phyloP scores from a whole-genome alignment of 1,140 invertebrate species.

The Battus philenor region DNA sequence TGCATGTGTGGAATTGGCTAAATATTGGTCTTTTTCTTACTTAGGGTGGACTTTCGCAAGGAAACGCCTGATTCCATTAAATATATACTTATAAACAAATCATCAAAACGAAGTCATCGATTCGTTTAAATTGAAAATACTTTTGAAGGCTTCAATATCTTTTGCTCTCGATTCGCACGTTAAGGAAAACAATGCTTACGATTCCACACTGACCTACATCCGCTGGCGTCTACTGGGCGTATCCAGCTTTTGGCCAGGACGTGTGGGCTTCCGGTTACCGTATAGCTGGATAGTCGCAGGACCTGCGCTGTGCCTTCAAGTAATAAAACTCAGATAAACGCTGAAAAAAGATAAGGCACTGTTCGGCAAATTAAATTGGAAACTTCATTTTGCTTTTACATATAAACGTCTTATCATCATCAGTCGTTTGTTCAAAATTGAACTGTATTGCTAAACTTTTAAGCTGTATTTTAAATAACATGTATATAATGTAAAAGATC shows the following conservation, averaged over 20 bases:
- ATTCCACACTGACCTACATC: constrained; percentile 8
- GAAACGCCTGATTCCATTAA: no score
- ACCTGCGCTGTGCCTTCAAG: no score
- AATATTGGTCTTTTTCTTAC: no score
- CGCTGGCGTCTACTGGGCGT: neutral
- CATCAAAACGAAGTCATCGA: no score
- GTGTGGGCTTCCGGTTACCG: no score
- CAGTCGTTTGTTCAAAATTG: constrained; percentile 1
- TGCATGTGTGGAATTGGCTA: no score
- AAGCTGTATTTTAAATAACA: constrained; percentile 16
- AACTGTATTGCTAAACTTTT: constrained; percentile 7
- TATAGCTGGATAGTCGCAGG: no score
- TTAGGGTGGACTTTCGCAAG: no score
- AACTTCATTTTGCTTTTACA: constrained; percentile 35
- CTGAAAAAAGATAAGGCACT: constrained; percentile 60
- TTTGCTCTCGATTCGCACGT: constrained; percentile 5
- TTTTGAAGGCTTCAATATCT: no score
- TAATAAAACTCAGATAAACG: constrained; percentile 68
- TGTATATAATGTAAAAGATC: constrained; percentile 18
- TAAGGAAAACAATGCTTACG: constrained; percentile 6
- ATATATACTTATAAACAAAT: no score
- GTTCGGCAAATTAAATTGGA: constrained; percentile 70
- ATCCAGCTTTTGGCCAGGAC: no score
- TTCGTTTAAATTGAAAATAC: no score
- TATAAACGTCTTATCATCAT: constrained; percentile 24